These are phyloP conservation scores for Ifrita kowaldi DNA, from an alignment of 2,113 vertebrate species.

Conservation along the genomic window DNA sequence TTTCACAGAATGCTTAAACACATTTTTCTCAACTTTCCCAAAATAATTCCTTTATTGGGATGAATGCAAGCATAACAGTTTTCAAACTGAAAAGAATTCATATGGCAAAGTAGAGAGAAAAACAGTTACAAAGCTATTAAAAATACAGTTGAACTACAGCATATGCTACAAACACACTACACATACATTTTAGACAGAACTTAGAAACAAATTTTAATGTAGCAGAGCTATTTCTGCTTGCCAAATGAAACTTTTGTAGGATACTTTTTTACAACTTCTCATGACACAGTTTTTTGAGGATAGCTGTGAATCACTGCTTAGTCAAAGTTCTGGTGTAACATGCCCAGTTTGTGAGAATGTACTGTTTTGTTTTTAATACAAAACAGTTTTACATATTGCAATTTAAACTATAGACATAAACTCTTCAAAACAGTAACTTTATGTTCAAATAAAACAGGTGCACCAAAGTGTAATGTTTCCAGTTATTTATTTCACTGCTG, in stretches of 20 bases:
- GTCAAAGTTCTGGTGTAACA: not conserved
- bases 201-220: constrained; percentile 17
- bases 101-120: constrained; percentile 32
- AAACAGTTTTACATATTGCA: not conserved
- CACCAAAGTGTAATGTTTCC: not conserved
- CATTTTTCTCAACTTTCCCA: not conserved
- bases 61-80: constrained; percentile 32
- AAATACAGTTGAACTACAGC: constrained; percentile 42
- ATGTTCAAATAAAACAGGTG: constrained; percentile 32
- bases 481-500: not conserved
- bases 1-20: not conserved
- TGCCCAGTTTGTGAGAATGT: not conserved
- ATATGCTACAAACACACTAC: constrained; percentile 27
- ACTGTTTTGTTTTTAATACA: not conserved
- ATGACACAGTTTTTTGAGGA: not conserved
- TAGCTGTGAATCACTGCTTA: not conserved
- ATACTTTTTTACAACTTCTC: constrained; percentile 2
- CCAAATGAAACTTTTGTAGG: constrained; percentile 21
- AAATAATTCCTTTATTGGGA: constrained; percentile 25
- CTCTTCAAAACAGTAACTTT: not conserved
- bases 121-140: constrained; percentile 28
- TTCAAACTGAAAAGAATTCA: constrained; percentile 47
- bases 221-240: constrained; percentile 5
- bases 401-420: not conserved
- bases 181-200: constrained; percentile 25